These are phyloP conservation scores for Enhydra lutris DNA, from an alignment of 2,113 vertebrate species.

Conservation along the genomic window DNA sequence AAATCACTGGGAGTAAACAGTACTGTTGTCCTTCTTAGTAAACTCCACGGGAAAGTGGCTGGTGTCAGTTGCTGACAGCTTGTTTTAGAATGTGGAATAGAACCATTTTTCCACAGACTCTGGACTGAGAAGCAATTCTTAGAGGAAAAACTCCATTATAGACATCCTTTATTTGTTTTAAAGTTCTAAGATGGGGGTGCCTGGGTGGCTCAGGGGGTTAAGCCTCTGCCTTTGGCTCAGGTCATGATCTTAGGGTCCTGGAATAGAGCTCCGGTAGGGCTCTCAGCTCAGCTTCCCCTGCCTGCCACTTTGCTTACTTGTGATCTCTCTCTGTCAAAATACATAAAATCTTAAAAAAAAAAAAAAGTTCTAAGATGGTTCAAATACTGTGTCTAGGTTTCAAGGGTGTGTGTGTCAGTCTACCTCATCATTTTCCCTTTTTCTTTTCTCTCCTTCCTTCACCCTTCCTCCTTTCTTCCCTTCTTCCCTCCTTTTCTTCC, in stretches of 20 bases:
- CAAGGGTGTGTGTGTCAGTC: background rate
- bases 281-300: no score
- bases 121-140: background rate
- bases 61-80: background rate
- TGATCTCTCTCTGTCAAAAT: no score
- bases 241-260: no score
- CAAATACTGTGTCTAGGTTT: background rate
- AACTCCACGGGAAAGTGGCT: background rate
- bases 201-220: no score
- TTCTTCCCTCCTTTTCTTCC: background rate
- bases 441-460: background rate
- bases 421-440: background rate
- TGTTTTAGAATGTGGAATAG: background rate
- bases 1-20: background rate
- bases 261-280: fast-evolving
- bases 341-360: no score
- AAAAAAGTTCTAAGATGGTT: background rate
- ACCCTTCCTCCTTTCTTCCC: background rate
- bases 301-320: no score
- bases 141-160: background rate
- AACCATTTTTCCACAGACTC: background rate
- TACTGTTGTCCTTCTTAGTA: background rate
- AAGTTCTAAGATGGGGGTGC: background rate
- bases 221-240: no score
- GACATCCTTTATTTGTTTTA: background rate